A percentile compares a stretch with the other conserved stretches of the same genome.
These are phyloP conservation scores for Heliocidaris tuberculata DNA, from an alignment of 35 echinoderm and acorn worm species.

Conservation along the genomic window DNA sequence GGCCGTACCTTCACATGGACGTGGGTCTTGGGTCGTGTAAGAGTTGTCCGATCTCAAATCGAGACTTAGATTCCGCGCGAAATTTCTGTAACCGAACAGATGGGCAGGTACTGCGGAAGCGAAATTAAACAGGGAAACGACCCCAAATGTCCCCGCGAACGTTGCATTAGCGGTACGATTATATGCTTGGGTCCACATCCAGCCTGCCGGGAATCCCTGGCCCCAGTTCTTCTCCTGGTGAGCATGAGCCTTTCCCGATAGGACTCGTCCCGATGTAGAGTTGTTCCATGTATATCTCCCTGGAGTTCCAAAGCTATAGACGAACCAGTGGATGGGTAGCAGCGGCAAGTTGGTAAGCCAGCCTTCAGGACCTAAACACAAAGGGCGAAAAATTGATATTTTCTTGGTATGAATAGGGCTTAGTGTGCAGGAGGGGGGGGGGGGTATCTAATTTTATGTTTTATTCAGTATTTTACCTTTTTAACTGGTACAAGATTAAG, in stretches of 20 bases:
- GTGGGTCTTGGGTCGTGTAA: not conserved
- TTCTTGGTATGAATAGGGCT: not conserved
- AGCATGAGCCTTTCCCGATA: constrained; percentile 58
- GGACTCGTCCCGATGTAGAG: not conserved
- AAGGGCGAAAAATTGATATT: constrained; percentile 12
- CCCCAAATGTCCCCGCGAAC: constrained; percentile 80
- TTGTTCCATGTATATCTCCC: constrained; percentile 82
- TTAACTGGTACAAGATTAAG: too few relatives aligned
- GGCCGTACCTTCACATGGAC: constrained; percentile 65
- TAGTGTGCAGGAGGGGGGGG: not conserved
- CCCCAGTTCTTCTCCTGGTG: constrained; percentile 99
- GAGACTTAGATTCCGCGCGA: constrained; percentile 46
- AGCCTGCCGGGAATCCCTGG: constrained; percentile 71
- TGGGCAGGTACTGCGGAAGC: constrained; percentile 48
- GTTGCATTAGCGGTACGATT: constrained; percentile 44
- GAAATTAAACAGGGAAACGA: constrained; percentile 18
- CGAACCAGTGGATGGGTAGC: constrained; percentile 90
- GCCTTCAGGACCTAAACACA: constrained; percentile 77
- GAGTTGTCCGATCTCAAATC: constrained; percentile 78
- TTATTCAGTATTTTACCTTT: not conserved
- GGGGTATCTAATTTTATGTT: not conserved
- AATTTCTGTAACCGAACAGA: constrained; percentile 83
- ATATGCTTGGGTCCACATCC: constrained; percentile 85
- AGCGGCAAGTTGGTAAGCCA: constrained; percentile 64
- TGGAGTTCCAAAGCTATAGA: constrained; percentile 78